Base-by-base conservation (phyloP, 2,888 invertebrate genomes). In the Sussaba pulchella region DNA sequence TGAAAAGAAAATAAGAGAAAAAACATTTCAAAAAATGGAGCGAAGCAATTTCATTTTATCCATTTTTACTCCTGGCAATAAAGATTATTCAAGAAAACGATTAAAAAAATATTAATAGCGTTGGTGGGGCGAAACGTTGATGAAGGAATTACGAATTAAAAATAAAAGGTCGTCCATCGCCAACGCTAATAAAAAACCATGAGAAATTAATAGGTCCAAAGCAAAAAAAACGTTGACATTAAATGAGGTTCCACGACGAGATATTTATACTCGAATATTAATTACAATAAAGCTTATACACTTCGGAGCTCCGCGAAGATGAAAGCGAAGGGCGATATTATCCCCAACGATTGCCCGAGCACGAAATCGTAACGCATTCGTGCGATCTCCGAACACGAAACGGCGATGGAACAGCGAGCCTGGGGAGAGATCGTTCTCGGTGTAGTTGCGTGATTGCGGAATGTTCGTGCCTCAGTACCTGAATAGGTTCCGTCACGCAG, bases 371-470 rank as follows among this genome's bases (percentile, higher is more conserved):
- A 21, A 70, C 66, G 50, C 64, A 50, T 67, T 74, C 70, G 77
- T 70, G 78, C 78, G 77, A 78, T 78, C 61, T 39, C 14, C 26
- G 59, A 78, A 74, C 81, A 81, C 81, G 81, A 74, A 81, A 71
- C 64, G 70, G 70, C 81, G 78, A 81, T 81, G 77, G 78, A 70
- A 77, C 36, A 77, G 67, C 45, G 45, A 52, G 39, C n/a, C n/a
- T 24, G 17, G 41, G 41, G 47, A 36, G 63, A 72, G 70, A 77
- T 80, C 78, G 67, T 71, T 78, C 64, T 63, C 52, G 59, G 74
- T 82, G 74, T 24, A 73, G 61, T 87, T 81, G 87, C 88, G 85
- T 88, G 87, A 84, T 86, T 83, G 73, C 73, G 64, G 79, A 82
- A 83, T 84, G 82, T 85, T 85, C 84, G 84, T 84, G 84, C 82